Base-by-base conservation (phyloP, 1,140 invertebrate species). In the Diorhabda sublineata region DNA sequence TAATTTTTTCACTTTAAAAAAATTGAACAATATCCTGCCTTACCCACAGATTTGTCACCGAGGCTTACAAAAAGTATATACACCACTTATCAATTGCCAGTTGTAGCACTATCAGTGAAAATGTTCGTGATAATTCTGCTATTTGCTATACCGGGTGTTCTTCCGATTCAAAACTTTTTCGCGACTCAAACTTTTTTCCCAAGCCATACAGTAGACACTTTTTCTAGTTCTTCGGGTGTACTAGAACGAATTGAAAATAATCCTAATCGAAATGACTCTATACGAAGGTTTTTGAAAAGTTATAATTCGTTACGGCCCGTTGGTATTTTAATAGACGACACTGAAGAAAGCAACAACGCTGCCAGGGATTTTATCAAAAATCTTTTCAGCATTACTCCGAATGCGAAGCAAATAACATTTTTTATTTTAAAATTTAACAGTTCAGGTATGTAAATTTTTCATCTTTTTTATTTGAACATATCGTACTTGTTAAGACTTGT, bases 11-110 rank as follows among this genome's bases (percentile, higher is more conserved):
- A 45, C 11, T 52, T 11, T 45, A 9, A 52, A 26, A 26, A 26
- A 45, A 47, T 64, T 64, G 45, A 64, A 64, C 63, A 64, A 64
- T 64, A 64, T 64, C 63, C 63, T 64, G 63, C 63, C 63, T 64
- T 52, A 42, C 63, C 63, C 63, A 64, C 52, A 56, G 9, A 56
- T 64, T 64, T 64, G 63, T 64, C 63, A 64, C 45, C 45, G 47
- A 42, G 45, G 56, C 41, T 11, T 64, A 64, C 63, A 64, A 64
- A 26, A 64, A 64, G 63, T 45, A 45, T 7, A 64, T 42, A 43
- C 63, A 64, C 41, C 56, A 45, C 5, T 42, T 8, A 41, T 47
- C 41, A 45, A 11, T 64, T 52, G 26, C 42, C 63, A 64, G 63
- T 64, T 26, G 5, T 44, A 6, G 43, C 45, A 0, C 9, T n/a